These are phyloP conservation scores for Hippopotamus amphibius DNA, from an alignment of 2,113 vertebrate species.

Conservation along the genomic window DNA sequence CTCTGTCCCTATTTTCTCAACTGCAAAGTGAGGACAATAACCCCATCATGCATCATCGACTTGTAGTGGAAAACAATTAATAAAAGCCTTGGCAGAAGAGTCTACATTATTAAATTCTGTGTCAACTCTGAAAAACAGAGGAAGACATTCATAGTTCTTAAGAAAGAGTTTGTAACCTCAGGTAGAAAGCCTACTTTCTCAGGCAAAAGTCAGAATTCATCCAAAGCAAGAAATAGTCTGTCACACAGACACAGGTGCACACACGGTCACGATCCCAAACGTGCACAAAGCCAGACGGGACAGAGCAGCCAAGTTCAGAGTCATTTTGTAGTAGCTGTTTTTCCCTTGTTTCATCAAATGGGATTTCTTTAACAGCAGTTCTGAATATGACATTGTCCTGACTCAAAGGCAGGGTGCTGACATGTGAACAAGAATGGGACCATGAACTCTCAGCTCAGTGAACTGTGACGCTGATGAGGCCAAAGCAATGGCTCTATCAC, in stretches of 20 bases:
- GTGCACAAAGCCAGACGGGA: neutral
- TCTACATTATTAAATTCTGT: slow-evolving; percentile 21
- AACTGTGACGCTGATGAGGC: neutral
- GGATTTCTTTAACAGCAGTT: neutral
- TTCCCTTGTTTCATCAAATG: neutral
- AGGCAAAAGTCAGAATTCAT: neutral
- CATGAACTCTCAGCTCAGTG: too few relatives aligned
- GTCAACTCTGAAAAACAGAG: slow-evolving; percentile 29
- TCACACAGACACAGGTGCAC: neutral
- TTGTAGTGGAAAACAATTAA: slow-evolving; percentile 47
- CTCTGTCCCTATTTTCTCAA: slow-evolving; percentile 27
- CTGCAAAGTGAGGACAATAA: slow-evolving; percentile 44
- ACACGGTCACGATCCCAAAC: neutral
- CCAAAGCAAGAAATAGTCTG: neutral
- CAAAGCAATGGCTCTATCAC: neutral
- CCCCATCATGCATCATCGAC: neutral
- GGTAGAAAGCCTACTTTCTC: neutral
- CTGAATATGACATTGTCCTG: neutral
- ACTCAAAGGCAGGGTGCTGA: neutral
- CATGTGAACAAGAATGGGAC: neutral
- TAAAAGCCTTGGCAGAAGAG: slow-evolving; percentile 47
- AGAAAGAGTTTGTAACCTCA: neutral
- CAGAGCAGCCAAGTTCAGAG: neutral
- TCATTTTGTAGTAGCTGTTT: neutral
- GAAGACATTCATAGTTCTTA: neutral